These are phyloP conservation scores for Euzophera pinguis DNA, from an alignment of 2,888 invertebrate species.

Conservation along the genomic window DNA sequence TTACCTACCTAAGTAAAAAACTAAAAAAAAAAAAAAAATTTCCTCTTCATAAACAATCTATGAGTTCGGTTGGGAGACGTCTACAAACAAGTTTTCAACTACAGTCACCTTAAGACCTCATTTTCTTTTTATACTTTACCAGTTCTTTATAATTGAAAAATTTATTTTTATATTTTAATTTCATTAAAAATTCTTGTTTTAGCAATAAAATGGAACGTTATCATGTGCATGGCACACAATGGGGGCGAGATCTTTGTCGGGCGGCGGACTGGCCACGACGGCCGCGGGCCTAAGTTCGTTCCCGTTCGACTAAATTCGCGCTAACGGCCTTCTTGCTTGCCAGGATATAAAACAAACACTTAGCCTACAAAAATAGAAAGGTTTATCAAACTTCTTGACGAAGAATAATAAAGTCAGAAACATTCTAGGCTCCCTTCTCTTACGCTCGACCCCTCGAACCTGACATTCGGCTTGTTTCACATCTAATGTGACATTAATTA, in stretches of 20 bases:
- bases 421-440: too few species aligned
- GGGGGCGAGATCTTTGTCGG: constrained; percentile 68
- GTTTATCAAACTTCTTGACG: too few species aligned
- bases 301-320: constrained; percentile 66
- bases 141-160: constrained; percentile 15
- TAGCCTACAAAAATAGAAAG: too few species aligned
- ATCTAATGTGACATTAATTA: too few species aligned
- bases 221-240: constrained; percentile 65
- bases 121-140: constrained; percentile 3
- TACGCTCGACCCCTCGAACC: too few species aligned
- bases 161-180: constrained; percentile 26
- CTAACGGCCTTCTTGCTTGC: constrained; percentile 49
- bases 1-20: neutral
- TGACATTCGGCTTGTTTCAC: too few species aligned
- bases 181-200: constrained; percentile 52
- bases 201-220: constrained; percentile 57
- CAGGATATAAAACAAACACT: neutral
- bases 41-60: constrained; percentile 6
- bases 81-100: neutral
- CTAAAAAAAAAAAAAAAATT: too few species aligned
- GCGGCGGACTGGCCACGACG: constrained; percentile 52
- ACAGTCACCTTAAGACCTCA: neutral
- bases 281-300: constrained; percentile 56
- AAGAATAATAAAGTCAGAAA: too few species aligned
- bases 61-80: neutral